Conservation (phyloP, 2,888 invertebrate species). For the Polyommatus iphigenia region DNA sequence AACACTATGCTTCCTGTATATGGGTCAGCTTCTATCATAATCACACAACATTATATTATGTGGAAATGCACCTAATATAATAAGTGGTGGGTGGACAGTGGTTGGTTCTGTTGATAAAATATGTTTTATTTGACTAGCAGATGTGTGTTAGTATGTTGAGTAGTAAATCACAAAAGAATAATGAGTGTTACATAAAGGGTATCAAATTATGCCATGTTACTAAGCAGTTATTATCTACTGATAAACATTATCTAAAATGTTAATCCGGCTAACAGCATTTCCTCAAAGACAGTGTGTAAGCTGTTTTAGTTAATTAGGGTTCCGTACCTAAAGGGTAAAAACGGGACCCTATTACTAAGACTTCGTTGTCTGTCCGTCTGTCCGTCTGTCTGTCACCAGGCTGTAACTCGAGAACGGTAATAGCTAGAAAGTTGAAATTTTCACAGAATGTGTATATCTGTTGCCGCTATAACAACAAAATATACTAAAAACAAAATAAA, state of each 20-base stretch:
- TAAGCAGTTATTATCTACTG: conserved; percentile 2
- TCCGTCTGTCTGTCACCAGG: too few relatives aligned
- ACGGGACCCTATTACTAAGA: too few relatives aligned
- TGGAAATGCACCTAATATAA: neutral
- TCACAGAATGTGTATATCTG: too few relatives aligned
- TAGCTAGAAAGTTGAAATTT: too few relatives aligned
- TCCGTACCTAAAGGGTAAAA: too few relatives aligned
- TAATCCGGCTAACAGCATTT: neutral
- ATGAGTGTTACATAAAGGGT: neutral
- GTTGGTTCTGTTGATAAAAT: neutral
- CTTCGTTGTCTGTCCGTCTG: too few relatives aligned
- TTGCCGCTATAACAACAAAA: too few relatives aligned
- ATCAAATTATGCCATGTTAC: neutral
- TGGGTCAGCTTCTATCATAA: conserved; percentile 13
- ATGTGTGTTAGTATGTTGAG: neutral
- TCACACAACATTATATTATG: neutral
- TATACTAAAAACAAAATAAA: too few relatives aligned
- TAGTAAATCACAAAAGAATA: neutral
- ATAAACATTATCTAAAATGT: conserved; percentile 7
- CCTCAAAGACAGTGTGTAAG: neutral
- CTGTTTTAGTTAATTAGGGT: neutral
- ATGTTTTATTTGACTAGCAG: neutral
- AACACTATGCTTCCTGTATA: neutral
- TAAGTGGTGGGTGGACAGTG: neutral
- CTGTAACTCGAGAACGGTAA: too few relatives aligned